Base-by-base conservation (phyloP, 2,113 vertebrate genomes). In the Peromyscus polionotus region DNA sequence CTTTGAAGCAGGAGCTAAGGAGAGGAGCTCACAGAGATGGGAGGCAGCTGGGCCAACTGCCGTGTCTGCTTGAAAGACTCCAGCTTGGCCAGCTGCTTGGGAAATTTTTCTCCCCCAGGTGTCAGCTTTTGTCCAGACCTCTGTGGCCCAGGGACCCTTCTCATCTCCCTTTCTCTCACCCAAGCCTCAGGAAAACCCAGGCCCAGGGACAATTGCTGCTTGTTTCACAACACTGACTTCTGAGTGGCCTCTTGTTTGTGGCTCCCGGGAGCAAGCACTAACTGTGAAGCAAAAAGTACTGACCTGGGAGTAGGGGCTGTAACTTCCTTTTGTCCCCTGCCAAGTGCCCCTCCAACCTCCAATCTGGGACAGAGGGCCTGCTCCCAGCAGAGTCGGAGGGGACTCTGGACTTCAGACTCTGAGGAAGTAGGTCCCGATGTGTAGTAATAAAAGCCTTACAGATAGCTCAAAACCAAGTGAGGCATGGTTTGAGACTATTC, bases 241-340 rank as follows among this genome's bases (percentile, higher is more conserved):
- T 98, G 77, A 97, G 94, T 80, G 93, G 96, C 93, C 96, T 97
- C 95, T 98, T 97, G 96, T 98, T 96, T 84, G 39, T 92, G 95
- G 96, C 88, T 48, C 88, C 33, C 13, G 92, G 75, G 87, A 97
- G 96, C 93, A 96, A 95, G 54, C n/a, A 95, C 31, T 8, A 85
- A 93, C 73, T 92, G 85, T 93, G 95, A 91, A 90, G 42, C 61
- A 80, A 91, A 95, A 85, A 75, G 89, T 59, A 33, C 88, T 67
- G 93, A 86, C 65, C 80, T 22, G 19, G 84, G 87, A 91, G 86
- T 59, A 75, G 79, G 67, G 93, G 59, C 76, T 83, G 85, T 13
- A 73, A 10, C 91, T 97, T 92, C 94, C 94, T 94, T 96, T 90
- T 75, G 93, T 97, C 83, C 70, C 79, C 87, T 98, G 97, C 96